Evolutionary conservation across 2,888 invertebrate species (phyloP), one percentile per base, ranked within the genome.

Genomic region (Salticus scenicus): DNA sequence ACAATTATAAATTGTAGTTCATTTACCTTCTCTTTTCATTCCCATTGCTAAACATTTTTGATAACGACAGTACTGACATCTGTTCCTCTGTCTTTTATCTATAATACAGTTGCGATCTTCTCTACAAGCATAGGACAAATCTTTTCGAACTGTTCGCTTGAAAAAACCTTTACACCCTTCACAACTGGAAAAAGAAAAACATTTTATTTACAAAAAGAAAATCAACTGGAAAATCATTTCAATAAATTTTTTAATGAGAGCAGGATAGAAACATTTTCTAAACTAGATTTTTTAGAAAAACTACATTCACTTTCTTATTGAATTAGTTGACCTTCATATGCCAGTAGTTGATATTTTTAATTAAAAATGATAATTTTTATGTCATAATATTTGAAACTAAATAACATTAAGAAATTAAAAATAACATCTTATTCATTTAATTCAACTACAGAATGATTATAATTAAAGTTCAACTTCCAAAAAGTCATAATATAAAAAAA

Each of bases 131-230:
- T 99, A 99, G 33, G 98, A 95, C 86, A 99, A 93, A 92, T 99
- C 98, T 92, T 99, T 99, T 88, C 98, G 94, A 1, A 99, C 98
- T 1, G 98, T 99, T 88, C 98, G 94, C 92, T 99, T 99, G 93
- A 99, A 99, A 92, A 99, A 99, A 17, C 98, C 98, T 92, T 99
- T 99, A 92, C 98, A 99, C 12, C 98, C 98, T 93, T 99, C 98
- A 92, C 98, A 99, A 92, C 97, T 96, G 92, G 24, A 92, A 93
- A 17, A 72, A 27, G 27, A 27, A 70, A n/a, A 37, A 33, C 8
- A 14, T 0, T 64, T 17, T 24, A 7, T 8, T 17, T 17, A 51
- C 51, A 51, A 14, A 20, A 4, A 17, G 7, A 17, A 2, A 51
- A 51, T 1, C 0, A 51, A 51, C 5, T 20, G n/a, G n/a, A 51